Evolutionary conservation across 2,888 invertebrate species (phyloP).

Genomic region (Drosophila peninsularis): DNA sequence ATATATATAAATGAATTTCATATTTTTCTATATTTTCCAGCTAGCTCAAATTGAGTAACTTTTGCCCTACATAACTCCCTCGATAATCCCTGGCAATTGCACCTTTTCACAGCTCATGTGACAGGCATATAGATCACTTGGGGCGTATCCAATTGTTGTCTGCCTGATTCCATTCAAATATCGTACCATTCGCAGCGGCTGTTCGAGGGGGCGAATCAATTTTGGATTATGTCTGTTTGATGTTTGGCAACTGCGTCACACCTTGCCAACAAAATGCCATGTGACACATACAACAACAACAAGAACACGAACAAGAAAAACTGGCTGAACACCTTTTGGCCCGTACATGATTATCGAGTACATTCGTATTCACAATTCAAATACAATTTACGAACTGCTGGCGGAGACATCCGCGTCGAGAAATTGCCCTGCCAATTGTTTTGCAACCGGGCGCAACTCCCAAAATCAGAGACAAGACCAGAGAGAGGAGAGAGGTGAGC

Average conservation of each 20-base stretch:
- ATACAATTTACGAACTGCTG: constrained; percentile 66
- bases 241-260: constrained; percentile 67
- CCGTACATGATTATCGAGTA: constrained; percentile 63
- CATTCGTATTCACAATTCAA: constrained; percentile 49
- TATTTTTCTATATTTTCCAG: background rate
- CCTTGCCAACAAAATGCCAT: constrained; percentile 55
- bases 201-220: constrained; percentile 44
- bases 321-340: constrained; percentile 70
- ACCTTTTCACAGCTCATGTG: constrained; percentile 43
- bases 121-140: constrained; percentile 41
- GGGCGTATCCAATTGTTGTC: constrained; percentile 28
- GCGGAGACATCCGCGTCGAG: constrained; percentile 68
- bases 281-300: constrained; percentile 27
- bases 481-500: background rate
- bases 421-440: constrained; percentile 69
- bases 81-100: constrained; percentile 7
- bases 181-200: constrained; percentile 40
- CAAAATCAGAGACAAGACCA: constrained; percentile 19
- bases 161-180: constrained; percentile 19
- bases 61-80: background rate
- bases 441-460: constrained; percentile 73
- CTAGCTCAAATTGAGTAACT: background rate
- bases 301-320: constrained; percentile 17
- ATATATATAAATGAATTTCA: background rate
- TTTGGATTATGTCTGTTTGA: constrained; percentile 63